A percentile compares a stretch with the other conserved stretches of the same genome.
These are phyloP conservation scores for Latrodectus elegans DNA, from an alignment of 2,888 invertebrate species.

Conservation along the genomic window DNA sequence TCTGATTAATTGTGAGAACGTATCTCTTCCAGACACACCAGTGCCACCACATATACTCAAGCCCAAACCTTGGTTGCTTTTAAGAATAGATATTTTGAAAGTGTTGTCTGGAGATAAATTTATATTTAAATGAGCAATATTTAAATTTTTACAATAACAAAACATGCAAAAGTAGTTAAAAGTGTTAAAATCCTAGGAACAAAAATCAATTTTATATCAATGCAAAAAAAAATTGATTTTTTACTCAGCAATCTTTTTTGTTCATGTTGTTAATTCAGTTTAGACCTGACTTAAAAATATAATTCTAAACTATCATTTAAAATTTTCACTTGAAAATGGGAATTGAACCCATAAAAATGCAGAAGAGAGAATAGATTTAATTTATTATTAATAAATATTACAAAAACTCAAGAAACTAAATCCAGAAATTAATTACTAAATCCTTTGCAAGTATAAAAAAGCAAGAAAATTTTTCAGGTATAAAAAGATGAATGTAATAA, in stretches of 20 bases:
- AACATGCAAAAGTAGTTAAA: background rate
- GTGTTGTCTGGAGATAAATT: conserved; percentile 81
- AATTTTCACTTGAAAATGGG: no score
- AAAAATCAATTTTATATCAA: background rate
- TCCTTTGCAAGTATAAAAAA: no score
- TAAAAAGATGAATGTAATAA: no score
- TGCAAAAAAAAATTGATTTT: no score
- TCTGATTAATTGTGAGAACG: conserved; percentile 79
- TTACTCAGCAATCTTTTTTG: background rate
- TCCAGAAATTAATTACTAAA: no score
- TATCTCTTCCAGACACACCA: conserved; percentile 78
- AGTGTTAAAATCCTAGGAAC: background rate
- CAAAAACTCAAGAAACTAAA: no score
- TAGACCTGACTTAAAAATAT: background rate
- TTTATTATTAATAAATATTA: no score
- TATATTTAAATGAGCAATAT: background rate
- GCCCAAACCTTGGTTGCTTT: conserved; percentile 87
- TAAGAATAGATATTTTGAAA: conserved; percentile 85
- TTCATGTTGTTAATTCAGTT: background rate
- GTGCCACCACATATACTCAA: conserved; percentile 84
- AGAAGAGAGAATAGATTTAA: no score
- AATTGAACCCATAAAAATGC: no score
- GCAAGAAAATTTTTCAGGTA: no score
- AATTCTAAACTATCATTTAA: no score
- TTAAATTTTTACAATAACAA: background rate